Evolutionary conservation across 2,797 vertebrate genomes (phyloP), one percentile per base, ranked within the genome.

Genomic region (Protosalanx chinensis): DNA sequence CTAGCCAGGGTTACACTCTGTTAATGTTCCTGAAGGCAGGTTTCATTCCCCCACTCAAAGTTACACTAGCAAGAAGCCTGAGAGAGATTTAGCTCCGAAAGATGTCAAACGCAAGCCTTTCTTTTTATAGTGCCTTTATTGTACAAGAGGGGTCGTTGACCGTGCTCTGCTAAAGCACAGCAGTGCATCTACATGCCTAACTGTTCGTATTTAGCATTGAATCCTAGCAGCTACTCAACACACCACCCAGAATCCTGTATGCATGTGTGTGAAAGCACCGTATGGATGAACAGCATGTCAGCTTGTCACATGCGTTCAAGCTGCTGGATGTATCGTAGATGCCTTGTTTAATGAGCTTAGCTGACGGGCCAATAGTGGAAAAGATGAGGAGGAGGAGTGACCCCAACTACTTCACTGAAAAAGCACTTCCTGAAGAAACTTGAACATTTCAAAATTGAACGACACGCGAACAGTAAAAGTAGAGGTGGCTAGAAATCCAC

Each of bases 401-500:
- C 72, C 80, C 74, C 79, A 71, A 80, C 85, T 85, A 74, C 87
- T 78, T 79, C 84, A 85, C 82, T 78, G 83, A 85, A 69, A 77
- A 91, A 88, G 88, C 89, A 88, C 90, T 94, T 96, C 94, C 95
- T 96, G 94, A 86, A 91, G 68, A 95, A 93, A 96, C 95, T 97
- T 97, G 94, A 96, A 72, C 3, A 66, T 46, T 20, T 13, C 7
- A 58, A 49, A 70, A 51, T n/a, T 0, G 30, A 90, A 76, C 76
- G 82, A 79, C 61, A 80, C 65, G 81, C 79, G 79, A 70, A 67
- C 73, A 78, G 74, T 73, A 73, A 46, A 41, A 46, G 8, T 16
- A 72, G 76, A 78, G 65, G 68, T 75, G 76, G 83, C 71, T 73
- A 73, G 67, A 87, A 83, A 86, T 90, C 81, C 62, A 61, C 76